Conservation (phyloP, 1,140 invertebrate species). For the Bombus confusus region DNA sequence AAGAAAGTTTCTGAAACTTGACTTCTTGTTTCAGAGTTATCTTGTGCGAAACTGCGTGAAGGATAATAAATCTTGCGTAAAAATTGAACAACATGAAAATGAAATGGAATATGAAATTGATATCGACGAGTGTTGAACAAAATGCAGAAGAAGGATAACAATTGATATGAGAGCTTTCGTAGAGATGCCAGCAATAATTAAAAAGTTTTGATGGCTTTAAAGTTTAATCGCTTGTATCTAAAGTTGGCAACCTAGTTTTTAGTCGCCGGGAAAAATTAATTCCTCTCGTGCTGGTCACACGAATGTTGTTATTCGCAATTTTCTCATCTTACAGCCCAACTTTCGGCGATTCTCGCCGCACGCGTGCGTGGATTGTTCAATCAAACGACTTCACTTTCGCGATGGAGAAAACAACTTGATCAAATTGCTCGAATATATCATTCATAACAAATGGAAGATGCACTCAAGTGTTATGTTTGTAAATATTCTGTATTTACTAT, state of each 20-base stretch:
- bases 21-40: too few relatives aligned
- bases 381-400: background rate
- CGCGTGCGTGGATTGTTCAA: too few relatives aligned
- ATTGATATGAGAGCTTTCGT: background rate
- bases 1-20: background rate
- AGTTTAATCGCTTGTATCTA: background rate
- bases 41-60: background rate
- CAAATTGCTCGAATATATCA: background rate
- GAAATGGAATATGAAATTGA: background rate
- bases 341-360: background rate
- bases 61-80: background rate
- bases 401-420: background rate
- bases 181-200: background rate
- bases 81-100: background rate
- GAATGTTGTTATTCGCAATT: background rate
- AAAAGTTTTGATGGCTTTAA: background rate
- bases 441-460: background rate
- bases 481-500: too few relatives aligned
- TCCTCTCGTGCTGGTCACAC: background rate
- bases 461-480: too few relatives aligned
- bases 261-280: background rate
- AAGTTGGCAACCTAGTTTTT: background rate
- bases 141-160: background rate
- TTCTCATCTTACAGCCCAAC: background rate
- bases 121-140: background rate